These are phyloP conservation scores for Prostheceraeus crozeri DNA, from an alignment of 2,888 invertebrate genomes.

Conservation along the genomic window DNA sequence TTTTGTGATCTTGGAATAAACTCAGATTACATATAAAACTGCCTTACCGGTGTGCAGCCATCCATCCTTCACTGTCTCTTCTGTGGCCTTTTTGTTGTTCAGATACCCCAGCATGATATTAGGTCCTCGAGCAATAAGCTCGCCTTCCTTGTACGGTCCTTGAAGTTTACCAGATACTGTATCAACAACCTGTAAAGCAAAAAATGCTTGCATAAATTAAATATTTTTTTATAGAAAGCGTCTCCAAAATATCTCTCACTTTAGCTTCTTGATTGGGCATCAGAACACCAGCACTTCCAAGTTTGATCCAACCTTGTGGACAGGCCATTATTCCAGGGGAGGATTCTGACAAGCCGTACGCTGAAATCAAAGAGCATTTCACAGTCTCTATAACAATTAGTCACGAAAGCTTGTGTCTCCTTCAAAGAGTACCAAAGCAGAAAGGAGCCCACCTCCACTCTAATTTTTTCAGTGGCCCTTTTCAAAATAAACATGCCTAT, in stretches of 20 bases:
- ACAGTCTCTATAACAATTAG: too few relatives aligned
- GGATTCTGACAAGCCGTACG: too few relatives aligned
- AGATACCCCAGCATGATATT: not conserved
- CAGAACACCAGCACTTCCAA: slow-evolving; percentile 65
- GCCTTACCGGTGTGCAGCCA: not conserved
- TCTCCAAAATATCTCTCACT: too few relatives aligned
- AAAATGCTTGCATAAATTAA: not conserved
- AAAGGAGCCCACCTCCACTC: too few relatives aligned
- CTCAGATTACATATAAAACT: too few relatives aligned
- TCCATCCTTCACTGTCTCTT: not conserved
- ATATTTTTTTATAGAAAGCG: slow-evolving; percentile 59
- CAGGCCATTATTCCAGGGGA: too few relatives aligned
- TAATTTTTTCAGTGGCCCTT: too few relatives aligned
- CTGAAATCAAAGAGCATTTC: too few relatives aligned
- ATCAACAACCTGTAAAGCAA: slow-evolving; percentile 42
- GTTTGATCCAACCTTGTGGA: slow-evolving; percentile 59
- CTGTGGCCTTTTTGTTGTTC: not conserved
- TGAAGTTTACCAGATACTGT: slow-evolving; percentile 60
- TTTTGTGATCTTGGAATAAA: too few relatives aligned
- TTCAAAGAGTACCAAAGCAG: too few relatives aligned
- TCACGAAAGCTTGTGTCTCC: too few relatives aligned
- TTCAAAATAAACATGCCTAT: too few relatives aligned
- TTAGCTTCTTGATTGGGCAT: slow-evolving; percentile 63
- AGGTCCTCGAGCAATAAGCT: not conserved
- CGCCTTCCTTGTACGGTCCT: slow-evolving; percentile 65